Evolutionary conservation across 2,113 vertebrate genomes (phyloP), one percentile per base, ranked within the genome.

Genomic region (Rhodinocichla rosea): DNA sequence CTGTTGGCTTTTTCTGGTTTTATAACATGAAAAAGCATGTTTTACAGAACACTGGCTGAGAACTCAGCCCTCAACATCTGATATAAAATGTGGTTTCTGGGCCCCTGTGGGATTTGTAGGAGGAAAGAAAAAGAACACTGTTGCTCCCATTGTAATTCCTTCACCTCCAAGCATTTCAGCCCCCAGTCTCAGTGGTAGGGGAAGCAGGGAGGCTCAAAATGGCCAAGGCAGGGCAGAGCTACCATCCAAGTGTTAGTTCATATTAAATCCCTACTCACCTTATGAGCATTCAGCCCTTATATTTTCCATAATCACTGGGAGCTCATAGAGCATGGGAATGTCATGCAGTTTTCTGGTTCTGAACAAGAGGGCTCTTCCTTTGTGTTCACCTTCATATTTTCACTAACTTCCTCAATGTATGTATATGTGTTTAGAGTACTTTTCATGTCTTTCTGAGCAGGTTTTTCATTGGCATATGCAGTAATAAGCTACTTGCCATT

Each of bases 21-120:
- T 80, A 65, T 63, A 86, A 80, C 44, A 84, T 45, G 76, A 94
- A 87, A 87, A 94, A 62, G 7, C 63, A 42, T 91, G 67, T 94
- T 94, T 92, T 85, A 76, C 50, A 55, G 74, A 82, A 26, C 33
- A 47, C 21, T 85, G 70, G 3, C 70, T 67, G 84, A 87, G 45
- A 87, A 73, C n/a, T 71, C 65, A 91, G 27, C n/a, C 23, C 67
- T 87, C 90, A 85, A 82, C 87, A 85, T 90, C 75, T 80, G 87
- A 85, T 91, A 89, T 62, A 76, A 94, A 79, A 65, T 59, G 57
- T 77, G 57, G 26, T 55, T 92, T 95, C 65, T 83, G 78, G 40
- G 30, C 18, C 30, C 23, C 71, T 69, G 21, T 32, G 44, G n/a
- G n/a, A 73, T 65, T 73, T 0, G 0, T 45, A 67, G 53, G 26